phyloP scores from a whole-genome alignment of 2,888 invertebrate species.

The Mythimna albipuncta region DNA sequence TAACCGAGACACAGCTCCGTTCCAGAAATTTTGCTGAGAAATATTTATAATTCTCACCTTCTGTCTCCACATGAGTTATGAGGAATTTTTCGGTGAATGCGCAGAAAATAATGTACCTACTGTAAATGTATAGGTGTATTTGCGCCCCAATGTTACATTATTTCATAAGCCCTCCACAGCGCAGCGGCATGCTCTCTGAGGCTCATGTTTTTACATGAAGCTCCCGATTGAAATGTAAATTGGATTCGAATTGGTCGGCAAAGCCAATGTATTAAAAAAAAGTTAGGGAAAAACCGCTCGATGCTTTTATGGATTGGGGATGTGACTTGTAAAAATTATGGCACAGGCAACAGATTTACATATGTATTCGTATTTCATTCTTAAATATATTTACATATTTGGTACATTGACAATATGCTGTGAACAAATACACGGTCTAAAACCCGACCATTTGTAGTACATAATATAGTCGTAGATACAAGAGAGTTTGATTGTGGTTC shows the following conservation, averaged over 20 bases:
- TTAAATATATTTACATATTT: conserved; percentile 35
- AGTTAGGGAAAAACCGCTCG: conserved; percentile 72
- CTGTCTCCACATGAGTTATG: conserved; percentile 73
- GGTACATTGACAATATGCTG: conserved; percentile 7
- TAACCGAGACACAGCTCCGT: conserved; percentile 57
- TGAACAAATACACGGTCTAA: not conserved
- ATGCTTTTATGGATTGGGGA: conserved; percentile 74
- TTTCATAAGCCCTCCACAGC: conserved; percentile 79
- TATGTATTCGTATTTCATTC: conserved; percentile 41
- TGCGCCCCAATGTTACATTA: conserved; percentile 76
- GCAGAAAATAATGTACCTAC: conserved; percentile 59
- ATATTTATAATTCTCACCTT: conserved; percentile 75
- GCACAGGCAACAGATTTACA: conserved; percentile 63
- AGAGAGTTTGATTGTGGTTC: conserved; percentile 11
- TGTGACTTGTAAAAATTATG: conserved; percentile 75
- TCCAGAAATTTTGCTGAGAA: conserved; percentile 67
- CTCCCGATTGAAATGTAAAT: conserved; percentile 87
- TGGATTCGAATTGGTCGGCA: conserved; percentile 85
- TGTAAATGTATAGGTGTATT: conserved; percentile 67
- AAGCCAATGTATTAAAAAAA: conserved; percentile 82
- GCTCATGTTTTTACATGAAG: conserved; percentile 87
- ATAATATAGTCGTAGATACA: not conserved
- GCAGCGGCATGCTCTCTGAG: conserved; percentile 72
- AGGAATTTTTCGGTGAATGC: conserved; percentile 71
- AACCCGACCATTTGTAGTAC: not conserved